phyloP scores from a whole-genome alignment of 1,140 invertebrate genomes.

The Spodoptera frugiperda region DNA sequence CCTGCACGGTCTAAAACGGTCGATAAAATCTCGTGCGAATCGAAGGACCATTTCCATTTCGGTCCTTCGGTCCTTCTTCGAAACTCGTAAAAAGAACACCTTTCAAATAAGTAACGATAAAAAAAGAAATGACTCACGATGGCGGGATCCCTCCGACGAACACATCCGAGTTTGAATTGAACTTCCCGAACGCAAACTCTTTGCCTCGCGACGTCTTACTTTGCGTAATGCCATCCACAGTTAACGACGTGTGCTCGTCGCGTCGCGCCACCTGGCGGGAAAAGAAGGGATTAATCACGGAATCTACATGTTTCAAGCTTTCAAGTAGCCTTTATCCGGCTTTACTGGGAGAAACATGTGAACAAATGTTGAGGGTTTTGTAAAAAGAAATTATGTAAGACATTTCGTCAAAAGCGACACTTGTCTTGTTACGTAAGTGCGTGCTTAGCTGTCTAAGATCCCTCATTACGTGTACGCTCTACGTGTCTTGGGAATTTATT shows the following conservation, averaged over 20 bases:
- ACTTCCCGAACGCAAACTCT: conserved; percentile 94
- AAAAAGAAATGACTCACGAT: conserved; percentile 85
- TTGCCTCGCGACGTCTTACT: conserved; percentile 92
- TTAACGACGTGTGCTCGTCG: conserved; percentile 92
- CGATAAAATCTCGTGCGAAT: too few species aligned
- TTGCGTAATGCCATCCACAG: conserved; percentile 92
- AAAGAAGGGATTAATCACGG: not conserved
- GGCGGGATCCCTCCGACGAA: conserved; percentile 96
- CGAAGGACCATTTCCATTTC: too few species aligned
- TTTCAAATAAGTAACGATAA: not conserved
- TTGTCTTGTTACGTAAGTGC: too few species aligned
- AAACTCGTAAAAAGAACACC: not conserved
- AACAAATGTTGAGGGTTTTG: too few species aligned
- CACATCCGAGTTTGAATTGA: conserved; percentile 94
- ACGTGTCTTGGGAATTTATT: too few species aligned
- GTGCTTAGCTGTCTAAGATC: too few species aligned
- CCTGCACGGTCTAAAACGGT: too few species aligned
- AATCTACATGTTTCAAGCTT: not conserved
- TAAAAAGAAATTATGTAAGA: too few species aligned
- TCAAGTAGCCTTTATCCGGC: too few species aligned
- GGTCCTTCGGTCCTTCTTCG: not conserved
- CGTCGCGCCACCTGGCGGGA: conserved; percentile 88
- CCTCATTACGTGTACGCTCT: too few species aligned
- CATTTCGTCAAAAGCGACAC: too few species aligned
- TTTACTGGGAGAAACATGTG: too few species aligned